Conservation (phyloP, 1,140 invertebrate genomes). For the Drosophila jambulina region DNA sequence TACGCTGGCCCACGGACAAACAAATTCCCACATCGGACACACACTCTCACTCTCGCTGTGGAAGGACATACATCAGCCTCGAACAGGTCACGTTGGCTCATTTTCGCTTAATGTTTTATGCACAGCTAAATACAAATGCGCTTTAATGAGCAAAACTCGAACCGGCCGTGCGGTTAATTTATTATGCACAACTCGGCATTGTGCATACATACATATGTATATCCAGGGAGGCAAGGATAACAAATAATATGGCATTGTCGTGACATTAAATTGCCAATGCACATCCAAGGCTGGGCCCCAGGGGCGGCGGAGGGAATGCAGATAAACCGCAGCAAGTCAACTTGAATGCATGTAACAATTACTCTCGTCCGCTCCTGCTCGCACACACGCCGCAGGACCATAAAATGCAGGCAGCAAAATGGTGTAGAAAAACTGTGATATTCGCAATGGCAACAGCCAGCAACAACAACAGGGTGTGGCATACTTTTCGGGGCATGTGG, state of each 20-base stretch:
- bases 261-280: slow-evolving; percentile 57
- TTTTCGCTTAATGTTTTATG: slow-evolving; percentile 81
- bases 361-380: slow-evolving; percentile 46
- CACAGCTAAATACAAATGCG: slow-evolving; percentile 82
- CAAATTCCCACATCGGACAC: slow-evolving; percentile 9
- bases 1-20: slow-evolving; percentile 27
- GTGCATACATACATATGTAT: slow-evolving; percentile 4
- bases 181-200: slow-evolving; percentile 75
- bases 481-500: slow-evolving; percentile 54
- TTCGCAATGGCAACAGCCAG: slow-evolving; percentile 45
- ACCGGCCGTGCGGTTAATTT: slow-evolving; percentile 74
- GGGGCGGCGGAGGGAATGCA: slow-evolving; percentile 8
- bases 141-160: slow-evolving; percentile 71
- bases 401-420: slow-evolving; percentile 64
- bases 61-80: slow-evolving; percentile 29
- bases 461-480: slow-evolving; percentile 35
- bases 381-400: slow-evolving; percentile 24
- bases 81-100: slow-evolving; percentile 71
- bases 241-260: slow-evolving; percentile 70
- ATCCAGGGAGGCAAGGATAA: slow-evolving; percentile 32
- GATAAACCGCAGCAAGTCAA: slow-evolving; percentile 58
- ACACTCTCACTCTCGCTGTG: background rate
- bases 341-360: slow-evolving; percentile 73
- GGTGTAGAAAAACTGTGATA: slow-evolving; percentile 38
- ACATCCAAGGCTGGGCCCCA: background rate